Conservation (phyloP, 1,140 invertebrate species). For the Rhopalosiphum maidis region DNA sequence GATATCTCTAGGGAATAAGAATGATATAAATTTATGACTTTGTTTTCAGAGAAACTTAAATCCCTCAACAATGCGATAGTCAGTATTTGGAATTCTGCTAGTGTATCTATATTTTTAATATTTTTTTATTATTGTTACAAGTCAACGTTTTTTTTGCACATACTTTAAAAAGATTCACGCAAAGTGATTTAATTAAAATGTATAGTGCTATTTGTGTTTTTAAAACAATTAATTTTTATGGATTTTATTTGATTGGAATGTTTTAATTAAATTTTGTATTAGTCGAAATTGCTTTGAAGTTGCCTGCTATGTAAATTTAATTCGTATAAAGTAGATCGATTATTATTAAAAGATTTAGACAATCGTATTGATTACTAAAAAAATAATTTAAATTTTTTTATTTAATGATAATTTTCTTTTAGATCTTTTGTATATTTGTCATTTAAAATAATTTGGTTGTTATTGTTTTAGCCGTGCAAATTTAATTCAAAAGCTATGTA, state of each 20-base stretch:
- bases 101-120: conserved; percentile 34
- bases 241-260: conserved; percentile 5
- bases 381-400: not conserved
- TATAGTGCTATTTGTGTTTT: not conserved
- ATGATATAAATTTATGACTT: conserved; percentile 47
- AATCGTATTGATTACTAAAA: not conserved
- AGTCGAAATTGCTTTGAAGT: conserved; percentile 32
- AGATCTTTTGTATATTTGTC: not conserved
- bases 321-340: not conserved
- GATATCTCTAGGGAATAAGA: conserved; percentile 46
- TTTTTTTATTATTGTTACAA: conserved; percentile 10
- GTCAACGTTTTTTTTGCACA: not conserved
- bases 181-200: not conserved
- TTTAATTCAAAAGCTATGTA: no score
- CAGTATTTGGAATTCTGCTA: conserved; percentile 36
- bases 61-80: conserved; percentile 31
- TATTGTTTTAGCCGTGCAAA: not conserved
- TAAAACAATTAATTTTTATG: conserved; percentile 17
- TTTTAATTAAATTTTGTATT: conserved; percentile 24
- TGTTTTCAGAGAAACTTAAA: conserved; percentile 12
- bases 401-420: not conserved
- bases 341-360: not conserved
- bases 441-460: not conserved
- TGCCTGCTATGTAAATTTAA: not conserved
- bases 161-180: not conserved